phyloP scores from a whole-genome alignment of 2,797 vertebrate genomes.

The Peromyscus eremicus region DNA sequence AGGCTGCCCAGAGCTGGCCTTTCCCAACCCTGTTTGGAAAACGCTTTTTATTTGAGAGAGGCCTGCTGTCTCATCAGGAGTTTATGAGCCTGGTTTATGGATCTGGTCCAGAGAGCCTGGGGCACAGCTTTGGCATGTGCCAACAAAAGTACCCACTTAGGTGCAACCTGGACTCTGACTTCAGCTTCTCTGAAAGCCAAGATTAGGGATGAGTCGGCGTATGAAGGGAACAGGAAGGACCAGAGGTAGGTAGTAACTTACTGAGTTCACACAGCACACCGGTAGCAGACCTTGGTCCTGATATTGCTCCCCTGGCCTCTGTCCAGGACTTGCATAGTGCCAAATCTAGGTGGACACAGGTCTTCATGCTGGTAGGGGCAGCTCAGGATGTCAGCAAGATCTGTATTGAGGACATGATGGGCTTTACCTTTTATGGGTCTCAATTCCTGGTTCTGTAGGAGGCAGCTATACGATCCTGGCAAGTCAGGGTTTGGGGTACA shows the following conservation, averaged over 20 bases:
- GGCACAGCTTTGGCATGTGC: not conserved
- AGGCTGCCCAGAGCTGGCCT: not conserved
- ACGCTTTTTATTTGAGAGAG: constrained; percentile 26
- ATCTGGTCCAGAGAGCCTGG: constrained; percentile 49
- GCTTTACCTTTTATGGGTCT: not conserved
- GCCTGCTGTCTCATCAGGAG: not conserved
- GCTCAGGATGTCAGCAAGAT: not conserved
- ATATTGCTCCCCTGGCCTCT: not conserved
- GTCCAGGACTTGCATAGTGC: not conserved
- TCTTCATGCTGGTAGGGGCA: not conserved
- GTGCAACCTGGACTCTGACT: not conserved
- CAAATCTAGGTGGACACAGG: not conserved
- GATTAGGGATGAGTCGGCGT: not conserved
- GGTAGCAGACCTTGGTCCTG: not conserved
- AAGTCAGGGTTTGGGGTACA: no score
- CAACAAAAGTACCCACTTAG: not conserved
- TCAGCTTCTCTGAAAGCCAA: not conserved
- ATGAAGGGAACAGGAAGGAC: not conserved
- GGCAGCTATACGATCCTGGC: not conserved
- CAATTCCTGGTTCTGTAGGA: not conserved
- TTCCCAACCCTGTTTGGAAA: constrained; percentile 20
- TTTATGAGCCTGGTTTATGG: constrained; percentile 64
- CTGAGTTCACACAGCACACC: not conserved
- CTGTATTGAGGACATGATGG: no score
- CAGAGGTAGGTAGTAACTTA: not conserved